phyloP scores from a whole-genome alignment of 2,113 vertebrate species.

The Piaya cayana region DNA sequence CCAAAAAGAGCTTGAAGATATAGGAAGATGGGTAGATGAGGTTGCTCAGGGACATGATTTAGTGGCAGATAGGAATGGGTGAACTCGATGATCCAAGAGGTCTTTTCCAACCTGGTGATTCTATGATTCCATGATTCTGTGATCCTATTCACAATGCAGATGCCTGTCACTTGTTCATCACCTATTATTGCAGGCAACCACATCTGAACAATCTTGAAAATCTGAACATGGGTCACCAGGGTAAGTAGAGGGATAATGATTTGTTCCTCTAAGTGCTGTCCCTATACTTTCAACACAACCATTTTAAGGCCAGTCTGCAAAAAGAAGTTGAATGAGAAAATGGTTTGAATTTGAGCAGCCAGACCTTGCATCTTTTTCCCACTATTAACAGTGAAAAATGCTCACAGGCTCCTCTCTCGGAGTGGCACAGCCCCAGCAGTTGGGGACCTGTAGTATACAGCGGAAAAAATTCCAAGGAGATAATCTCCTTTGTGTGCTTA shows the following conservation, averaged over 20 bases:
- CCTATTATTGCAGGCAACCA: not conserved
- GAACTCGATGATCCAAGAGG: no score
- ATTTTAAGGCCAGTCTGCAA: not conserved
- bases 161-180: not conserved
- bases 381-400: not conserved
- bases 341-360: not conserved
- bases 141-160: not conserved
- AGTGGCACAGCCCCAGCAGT: not conserved
- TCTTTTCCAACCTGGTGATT: no score
- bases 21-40: no score
- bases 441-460: not conserved
- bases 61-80: no score
- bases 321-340: not conserved
- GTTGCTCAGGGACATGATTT: no score
- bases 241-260: not conserved
- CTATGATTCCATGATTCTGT: no score
- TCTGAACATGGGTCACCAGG: not conserved
- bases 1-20: no score
- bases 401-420: not conserved
- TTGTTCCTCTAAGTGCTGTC: not conserved
- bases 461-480: not conserved
- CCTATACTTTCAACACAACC: not conserved
- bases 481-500: not conserved
- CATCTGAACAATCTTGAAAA: not conserved
- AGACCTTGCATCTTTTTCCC: not conserved